Base-by-base conservation (phyloP, 92 coral and sea anemone genomes). In the Zoanthus gigantus region DNA sequence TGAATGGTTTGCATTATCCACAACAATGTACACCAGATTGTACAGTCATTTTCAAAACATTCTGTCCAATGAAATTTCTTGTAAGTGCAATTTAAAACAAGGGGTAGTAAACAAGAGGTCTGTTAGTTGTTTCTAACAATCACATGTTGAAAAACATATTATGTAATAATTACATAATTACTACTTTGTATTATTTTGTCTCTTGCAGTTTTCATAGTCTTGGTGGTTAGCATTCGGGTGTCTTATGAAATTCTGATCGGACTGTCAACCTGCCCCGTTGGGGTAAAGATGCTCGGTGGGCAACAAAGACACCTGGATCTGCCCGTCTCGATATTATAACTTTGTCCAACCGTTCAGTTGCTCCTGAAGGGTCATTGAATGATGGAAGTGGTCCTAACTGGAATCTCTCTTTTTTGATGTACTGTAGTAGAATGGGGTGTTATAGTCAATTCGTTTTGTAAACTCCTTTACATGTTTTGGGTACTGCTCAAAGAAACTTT, bases 301-400 rank as follows among this genome's bases (percentile, higher is more conserved):
- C 75, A 0, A 80, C 81, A 86, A 93, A 91, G 0, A 93, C 88
- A 2, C 88, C 92, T 10, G 94, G 96, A 53, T 93, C 94, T 8
- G 84, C 90, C 56, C 92, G 79, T 80, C 92, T 46, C 5, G 88
- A 88, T 0, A 91, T 5, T 0, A 6, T 6, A 9, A 80, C 87
- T 17, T 52, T 17, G 37, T 93, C 94, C 1, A 93, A 77, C 9
- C 92, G 48, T 58, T 88, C 92, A 52, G 52, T 13, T 58, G 48
- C 48, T 9, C 54, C 68, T 3, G 84, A 88, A 9, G 90, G 92
- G 11, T 73, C 16, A 65, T 90, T 93, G 53, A 90, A 93, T 0
- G 83, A 52, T 2, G 69, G 77, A 65, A 93, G 34, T 13, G 79
- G 84, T 34, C 88, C 85, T 34, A 67, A 9, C 28, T 44, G 29